Evolutionary conservation across 2,113 vertebrate species (phyloP), one percentile per base, ranked within the genome.

Genomic region (Ageneiosus marmoratus): DNA sequence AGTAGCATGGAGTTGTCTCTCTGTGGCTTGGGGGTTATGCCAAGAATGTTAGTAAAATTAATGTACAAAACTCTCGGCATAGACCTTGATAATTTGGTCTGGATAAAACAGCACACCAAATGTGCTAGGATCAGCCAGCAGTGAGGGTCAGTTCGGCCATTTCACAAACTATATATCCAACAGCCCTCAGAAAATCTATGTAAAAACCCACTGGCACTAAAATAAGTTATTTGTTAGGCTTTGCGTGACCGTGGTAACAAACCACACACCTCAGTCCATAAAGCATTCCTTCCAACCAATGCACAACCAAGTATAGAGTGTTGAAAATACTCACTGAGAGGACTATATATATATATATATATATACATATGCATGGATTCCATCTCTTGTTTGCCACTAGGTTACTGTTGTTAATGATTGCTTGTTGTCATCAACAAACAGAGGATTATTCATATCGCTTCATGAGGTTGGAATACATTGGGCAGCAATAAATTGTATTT

Each of bases 211-310:
- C 74, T 65, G 34, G 67, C 67, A 83, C 74, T 74, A 46, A 72
- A 65, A 79, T 37, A 70, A 82, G 74, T 18, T 84, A 77, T 76
- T 86, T 83, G 60, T 84, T 73, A 79, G 80, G 83, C 55, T 37
- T 29, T 56, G 74, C 10, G 73, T 84, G 80, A 62, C 76, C 78
- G 81, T 88, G 83, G 87, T 83, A 89, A 88, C 63, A 12, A 78
- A 77, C 44, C 44, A 60, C 86, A 67, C 50, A 22, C 58, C 37
- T 77, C 78, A 34, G 22, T 67, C 77, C 27, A 34, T 74, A 53
- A 65, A 73, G 51, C 76, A 82, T 50, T 76, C 44, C 67, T 77
- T 77, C 80, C 84, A 82, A 15, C 56, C 74, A 81, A 56, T 7
- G 32, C 27, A 24, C 56, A 55, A 76, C 63, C 48, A 84, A 60